phyloP scores from a whole-genome alignment of 2,113 vertebrate species.

The Ptilonorhynchus violaceus region DNA sequence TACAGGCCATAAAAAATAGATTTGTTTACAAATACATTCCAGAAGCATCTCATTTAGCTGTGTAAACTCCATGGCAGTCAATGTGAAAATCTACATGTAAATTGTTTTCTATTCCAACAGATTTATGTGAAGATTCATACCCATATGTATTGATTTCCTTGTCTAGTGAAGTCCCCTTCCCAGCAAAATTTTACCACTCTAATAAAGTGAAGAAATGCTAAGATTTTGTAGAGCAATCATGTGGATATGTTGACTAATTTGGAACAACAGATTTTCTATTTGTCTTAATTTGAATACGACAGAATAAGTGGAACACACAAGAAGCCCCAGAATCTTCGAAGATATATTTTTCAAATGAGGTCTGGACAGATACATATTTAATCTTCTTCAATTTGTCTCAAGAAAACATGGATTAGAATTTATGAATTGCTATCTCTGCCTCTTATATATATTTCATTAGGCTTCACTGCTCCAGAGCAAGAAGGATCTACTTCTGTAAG shows the following conservation, averaged over 20 bases:
- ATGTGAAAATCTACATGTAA: not conserved
- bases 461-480: not conserved
- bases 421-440: not conserved
- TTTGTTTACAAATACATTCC: constrained; percentile 8
- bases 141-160: not conserved
- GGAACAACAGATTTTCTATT: not conserved
- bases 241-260: not conserved
- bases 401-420: not conserved
- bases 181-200: not conserved
- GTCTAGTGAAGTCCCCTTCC: not conserved
- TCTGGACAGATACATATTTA: not conserved
- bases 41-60: not conserved
- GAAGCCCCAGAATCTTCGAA: not conserved
- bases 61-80: not conserved
- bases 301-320: not conserved
- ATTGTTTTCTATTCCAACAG: not conserved
- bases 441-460: not conserved
- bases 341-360: not conserved
- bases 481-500: not conserved
- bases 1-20: not conserved
- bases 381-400: not conserved
- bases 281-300: not conserved
- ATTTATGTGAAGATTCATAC: not conserved
- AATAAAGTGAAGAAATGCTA: not conserved
- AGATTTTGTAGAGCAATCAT: not conserved